Base-by-base conservation (phyloP, 2,113 vertebrate genomes). In the Oxyura jamaicensis region DNA sequence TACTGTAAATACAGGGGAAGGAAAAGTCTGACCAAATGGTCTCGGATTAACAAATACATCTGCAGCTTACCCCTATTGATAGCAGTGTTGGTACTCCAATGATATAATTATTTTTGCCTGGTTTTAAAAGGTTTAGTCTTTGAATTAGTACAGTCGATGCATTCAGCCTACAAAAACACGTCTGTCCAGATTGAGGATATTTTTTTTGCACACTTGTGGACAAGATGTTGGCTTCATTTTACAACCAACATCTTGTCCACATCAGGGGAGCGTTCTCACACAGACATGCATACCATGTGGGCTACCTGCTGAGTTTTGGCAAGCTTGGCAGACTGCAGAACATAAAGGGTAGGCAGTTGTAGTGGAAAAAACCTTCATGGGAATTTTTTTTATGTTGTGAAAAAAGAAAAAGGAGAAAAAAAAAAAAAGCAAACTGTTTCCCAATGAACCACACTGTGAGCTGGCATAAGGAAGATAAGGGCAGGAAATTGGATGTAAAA, bases 291-390 rank as follows among this genome's bases (percentile, higher is more conserved):
- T 97, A 98, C 98, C 98, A 98, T 97, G 97, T 93, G 97, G 97
- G 94, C 97, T 98, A 98, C 98, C 98, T 98, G 98, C 98, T 98
- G 98, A 92, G 97, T 95, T 98, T 95, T 98, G 98, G 98, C 98
- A 98, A 97, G 97, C 97, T 94, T 97, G 97, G 97, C 96, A 98
- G 98, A 89, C 97, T 97, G 94, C 91, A 94, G 91, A 97, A 96
- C 95, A 97, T 98, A 98, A 98, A 96, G 97, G 93, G 96, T 96
- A 98, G 97, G 97, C 97, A 93, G 96, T 97, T 97, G 95, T 90
- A 97, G 95, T 97, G 97, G 97, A 96, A 98, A 98, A 97, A 98
- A 95, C 91, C 96, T 98, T 97, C 96, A 96, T 97, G 97, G 97
- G 98, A 98, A 97, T 96, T 97, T 98, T 97, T 96, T 98, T 96